Conservation (phyloP, 1,140 invertebrate genomes). For the Lamellibrachia luymesi region DNA sequence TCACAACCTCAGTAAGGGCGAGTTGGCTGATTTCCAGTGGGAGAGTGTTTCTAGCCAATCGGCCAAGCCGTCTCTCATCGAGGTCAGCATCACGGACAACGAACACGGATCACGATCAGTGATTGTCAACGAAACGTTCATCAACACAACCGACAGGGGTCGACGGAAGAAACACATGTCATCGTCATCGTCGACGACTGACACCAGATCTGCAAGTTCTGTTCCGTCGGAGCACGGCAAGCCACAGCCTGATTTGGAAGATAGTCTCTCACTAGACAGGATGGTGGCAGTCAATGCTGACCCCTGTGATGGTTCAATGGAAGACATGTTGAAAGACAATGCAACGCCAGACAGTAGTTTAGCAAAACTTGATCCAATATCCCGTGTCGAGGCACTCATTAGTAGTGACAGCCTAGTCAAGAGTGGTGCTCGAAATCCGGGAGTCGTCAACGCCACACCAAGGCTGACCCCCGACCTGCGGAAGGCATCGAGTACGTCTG, state of each 20-base stretch:
- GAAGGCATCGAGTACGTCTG: not conserved
- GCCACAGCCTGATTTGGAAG: not conserved
- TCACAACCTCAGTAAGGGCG: not conserved
- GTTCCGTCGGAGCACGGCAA: not conserved
- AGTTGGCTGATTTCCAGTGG: not conserved
- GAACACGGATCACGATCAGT: not conserved
- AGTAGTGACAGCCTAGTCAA: not conserved
- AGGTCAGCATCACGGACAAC: not conserved
- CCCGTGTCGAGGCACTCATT: not conserved
- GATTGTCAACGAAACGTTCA: not conserved
- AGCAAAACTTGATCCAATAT: not conserved
- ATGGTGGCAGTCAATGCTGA: not conserved
- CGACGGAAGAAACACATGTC: not conserved
- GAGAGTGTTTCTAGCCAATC: not conserved
- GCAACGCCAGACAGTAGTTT: not conserved
- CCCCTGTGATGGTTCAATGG: not conserved
- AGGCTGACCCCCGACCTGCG: not conserved
- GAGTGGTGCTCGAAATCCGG: not conserved
- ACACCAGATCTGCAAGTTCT: not conserved
- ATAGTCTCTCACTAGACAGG: not conserved
- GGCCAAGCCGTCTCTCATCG: not conserved
- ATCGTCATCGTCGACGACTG: not conserved
- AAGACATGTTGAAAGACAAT: not conserved
- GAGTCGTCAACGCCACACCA: not conserved
- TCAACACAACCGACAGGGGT: not conserved